Base-by-base conservation (phyloP, 2,888 invertebrate genomes). In the Protonemura montana region DNA sequence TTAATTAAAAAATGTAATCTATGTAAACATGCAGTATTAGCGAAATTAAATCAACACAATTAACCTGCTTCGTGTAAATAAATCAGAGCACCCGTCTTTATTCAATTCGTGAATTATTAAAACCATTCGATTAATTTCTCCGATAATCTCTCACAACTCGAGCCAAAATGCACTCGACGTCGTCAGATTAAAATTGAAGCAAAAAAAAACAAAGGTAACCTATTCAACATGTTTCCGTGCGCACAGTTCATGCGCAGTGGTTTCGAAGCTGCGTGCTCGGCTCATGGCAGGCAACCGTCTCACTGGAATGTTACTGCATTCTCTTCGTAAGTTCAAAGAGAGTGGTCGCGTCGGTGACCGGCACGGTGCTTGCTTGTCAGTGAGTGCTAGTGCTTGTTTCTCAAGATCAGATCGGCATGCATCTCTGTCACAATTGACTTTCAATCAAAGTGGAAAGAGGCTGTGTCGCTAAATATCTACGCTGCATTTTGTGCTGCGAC, bases 221-320 rank as follows among this genome's bases (percentile, higher is more conserved):
- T 59, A 59, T 59, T 59, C 59, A 59, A 59, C 59, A 59, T 59
- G 59, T 59, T 59, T 59, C 59, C 59, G 21, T 59, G 59, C 59
- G 59, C 59, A 10, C 59, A 21, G 13, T 21, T 59, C 13, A 21
- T 59, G 59, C 59, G 59, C 59, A 59, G 16, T 59, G 1, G 59
- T 16, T 13, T 59, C 59, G 59, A 41, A 41, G 59, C 35, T 35
- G 59, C 59, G 13, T 21, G 59, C 59, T 59, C 59, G 59, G 59
- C 59, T 59, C 59, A 21, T 59, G 59, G 59, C 21, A 16, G 13
- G 59, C 21, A 59, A 59, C 59, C 59, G 59, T 21, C 59, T 59
- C 16, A 2, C 21, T 21, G 59, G 59, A 59, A 59, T 59, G 59
- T 59, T 59, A 21, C 59, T 59, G 59, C 59, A 59, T 59, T 59